These are phyloP conservation scores for Caradrina kadenii DNA, from an alignment of 2,888 invertebrate species.

Conservation along the genomic window DNA sequence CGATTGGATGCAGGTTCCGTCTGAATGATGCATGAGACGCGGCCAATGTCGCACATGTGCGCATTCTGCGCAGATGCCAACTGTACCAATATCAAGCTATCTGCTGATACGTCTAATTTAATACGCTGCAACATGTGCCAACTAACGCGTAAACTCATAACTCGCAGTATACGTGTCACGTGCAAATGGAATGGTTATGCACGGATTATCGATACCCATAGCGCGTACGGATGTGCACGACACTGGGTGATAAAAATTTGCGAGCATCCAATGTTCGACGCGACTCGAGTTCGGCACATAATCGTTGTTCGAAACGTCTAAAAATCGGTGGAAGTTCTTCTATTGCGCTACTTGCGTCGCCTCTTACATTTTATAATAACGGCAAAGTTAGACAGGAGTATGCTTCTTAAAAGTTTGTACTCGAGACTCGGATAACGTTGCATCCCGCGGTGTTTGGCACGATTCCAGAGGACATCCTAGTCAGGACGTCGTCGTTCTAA, in stretches of 20 bases:
- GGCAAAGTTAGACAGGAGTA: conserved; percentile 76
- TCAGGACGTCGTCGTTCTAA: conserved; percentile 75
- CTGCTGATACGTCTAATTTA: conserved; percentile 73
- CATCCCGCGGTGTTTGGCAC: conserved; percentile 77
- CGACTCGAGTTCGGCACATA: conserved; percentile 67
- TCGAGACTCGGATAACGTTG: conserved; percentile 73
- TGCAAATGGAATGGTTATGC: conserved; percentile 58
- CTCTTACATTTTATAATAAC: conserved; percentile 79
- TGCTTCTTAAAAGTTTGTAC: conserved; percentile 78
- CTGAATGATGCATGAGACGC: conserved; percentile 79
- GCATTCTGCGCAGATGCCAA: conserved; percentile 62
- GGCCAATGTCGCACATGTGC: conserved; percentile 66
- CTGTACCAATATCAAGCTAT: conserved; percentile 68
- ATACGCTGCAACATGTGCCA: conserved; percentile 72
- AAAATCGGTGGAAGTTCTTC: conserved; percentile 71
- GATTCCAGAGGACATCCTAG: conserved; percentile 73
- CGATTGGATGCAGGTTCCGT: conserved; percentile 80
- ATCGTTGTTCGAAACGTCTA: conserved; percentile 74
- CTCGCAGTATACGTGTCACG: conserved; percentile 56
- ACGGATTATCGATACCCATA: conserved; percentile 54
- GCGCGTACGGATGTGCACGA: conserved; percentile 64
- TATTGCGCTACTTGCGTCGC: conserved; percentile 68
- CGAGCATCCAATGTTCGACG: conserved; percentile 67
- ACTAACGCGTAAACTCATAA: conserved; percentile 61
- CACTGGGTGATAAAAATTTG: conserved; percentile 74